phyloP scores from a whole-genome alignment of 2,113 vertebrate genomes.

The Syngnathus floridae region DNA sequence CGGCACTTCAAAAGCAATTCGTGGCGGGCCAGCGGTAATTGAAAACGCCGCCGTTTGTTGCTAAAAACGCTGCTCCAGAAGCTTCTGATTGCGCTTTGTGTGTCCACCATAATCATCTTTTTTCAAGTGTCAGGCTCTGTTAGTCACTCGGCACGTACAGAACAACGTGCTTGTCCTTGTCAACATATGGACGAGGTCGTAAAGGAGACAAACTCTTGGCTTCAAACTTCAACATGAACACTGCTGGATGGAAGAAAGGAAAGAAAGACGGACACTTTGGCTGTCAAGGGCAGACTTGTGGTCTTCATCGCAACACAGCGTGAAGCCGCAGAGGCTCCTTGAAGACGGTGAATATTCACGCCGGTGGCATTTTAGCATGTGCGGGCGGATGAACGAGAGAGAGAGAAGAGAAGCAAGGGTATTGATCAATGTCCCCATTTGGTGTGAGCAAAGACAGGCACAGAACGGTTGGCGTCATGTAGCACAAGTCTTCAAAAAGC shows the following conservation, averaged over 20 bases:
- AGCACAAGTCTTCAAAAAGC: constrained; percentile 9
- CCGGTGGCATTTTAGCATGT: constrained; percentile 61
- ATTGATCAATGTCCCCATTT: constrained; percentile 61
- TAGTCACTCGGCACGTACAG: constrained; percentile 53
- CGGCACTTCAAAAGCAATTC: constrained; percentile 49
- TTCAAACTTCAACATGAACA: not conserved
- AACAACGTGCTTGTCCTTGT: constrained; percentile 10
- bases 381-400: constrained; percentile 51
- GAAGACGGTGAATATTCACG: constrained; percentile 59
- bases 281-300: constrained; percentile 32
- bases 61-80: constrained; percentile 49
- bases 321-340: constrained; percentile 51
- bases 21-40: constrained; percentile 43
- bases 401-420: constrained; percentile 53
- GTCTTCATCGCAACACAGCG: constrained; percentile 46
- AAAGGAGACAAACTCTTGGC: too few relatives aligned
- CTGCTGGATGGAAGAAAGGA: constrained; percentile 11
- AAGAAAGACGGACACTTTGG: constrained; percentile 6
- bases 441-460: constrained; percentile 34
- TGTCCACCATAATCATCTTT: constrained; percentile 38
- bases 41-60: constrained; percentile 29
- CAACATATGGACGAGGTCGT: too few relatives aligned
- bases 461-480: constrained; percentile 8
- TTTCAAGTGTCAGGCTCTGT: constrained; percentile 58
- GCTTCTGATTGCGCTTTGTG: constrained; percentile 46